Conservation (phyloP, 2,113 vertebrate genomes). For the Accipiter virgatus region DNA sequence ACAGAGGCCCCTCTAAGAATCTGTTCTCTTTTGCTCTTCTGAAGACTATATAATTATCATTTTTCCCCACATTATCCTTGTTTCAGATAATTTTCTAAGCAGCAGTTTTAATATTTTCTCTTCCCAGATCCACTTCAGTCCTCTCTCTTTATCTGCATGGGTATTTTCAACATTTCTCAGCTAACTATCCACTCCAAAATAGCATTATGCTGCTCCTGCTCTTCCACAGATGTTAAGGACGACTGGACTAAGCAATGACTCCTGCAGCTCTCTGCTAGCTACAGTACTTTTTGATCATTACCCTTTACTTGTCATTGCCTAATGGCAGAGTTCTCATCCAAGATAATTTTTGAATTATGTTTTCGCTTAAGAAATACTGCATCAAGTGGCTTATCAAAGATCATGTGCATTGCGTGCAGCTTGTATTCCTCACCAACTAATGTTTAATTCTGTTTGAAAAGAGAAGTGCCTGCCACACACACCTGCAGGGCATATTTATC, state of each 20-base stretch:
- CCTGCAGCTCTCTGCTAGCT: not conserved
- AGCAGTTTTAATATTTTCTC: not conserved
- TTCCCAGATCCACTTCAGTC: not conserved
- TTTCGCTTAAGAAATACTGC: not conserved
- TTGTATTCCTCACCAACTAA: not conserved
- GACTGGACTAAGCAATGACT: not conserved
- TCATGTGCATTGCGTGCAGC: not conserved
- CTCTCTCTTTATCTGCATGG: not conserved
- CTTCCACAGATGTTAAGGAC: conserved; percentile 8
- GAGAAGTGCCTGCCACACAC: not conserved
- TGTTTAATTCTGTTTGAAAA: conserved; percentile 29
- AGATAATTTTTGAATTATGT: not conserved
- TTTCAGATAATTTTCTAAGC: conserved; percentile 28
- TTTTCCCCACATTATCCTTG: not conserved
- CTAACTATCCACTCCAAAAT: not conserved
- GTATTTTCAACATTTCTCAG: not conserved
- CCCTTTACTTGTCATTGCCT: not conserved
- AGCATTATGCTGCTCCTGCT: not conserved
- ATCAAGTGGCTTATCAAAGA: not conserved
- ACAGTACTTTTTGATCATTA: not conserved
- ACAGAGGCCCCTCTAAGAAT: not conserved
- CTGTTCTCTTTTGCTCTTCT: not conserved
- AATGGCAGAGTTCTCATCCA: not conserved
- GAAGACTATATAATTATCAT: not conserved
- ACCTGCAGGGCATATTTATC: not conserved